Evolutionary conservation across 92 coral and sea anemone genomes (phyloP).

Genomic region (Porites evermanni): DNA sequence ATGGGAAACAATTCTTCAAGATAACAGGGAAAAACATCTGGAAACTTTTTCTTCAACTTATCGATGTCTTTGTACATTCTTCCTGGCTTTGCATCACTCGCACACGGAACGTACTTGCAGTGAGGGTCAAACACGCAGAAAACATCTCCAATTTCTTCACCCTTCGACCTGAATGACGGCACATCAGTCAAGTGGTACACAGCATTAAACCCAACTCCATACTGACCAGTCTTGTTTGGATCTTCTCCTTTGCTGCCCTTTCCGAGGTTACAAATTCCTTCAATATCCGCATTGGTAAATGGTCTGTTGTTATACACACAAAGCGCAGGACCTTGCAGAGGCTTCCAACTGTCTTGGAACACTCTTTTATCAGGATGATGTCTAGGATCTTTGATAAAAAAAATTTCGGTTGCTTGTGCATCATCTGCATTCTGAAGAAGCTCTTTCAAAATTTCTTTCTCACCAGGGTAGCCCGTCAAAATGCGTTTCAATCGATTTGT

Average conservation of each 20-base stretch:
- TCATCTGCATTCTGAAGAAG: conserved; percentile 96
- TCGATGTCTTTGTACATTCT: neutral
- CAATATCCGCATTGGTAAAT: conserved; percentile 72
- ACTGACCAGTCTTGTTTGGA: conserved; percentile 94
- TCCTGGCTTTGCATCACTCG: conserved; percentile 67
- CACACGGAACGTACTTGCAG: conserved; percentile 71
- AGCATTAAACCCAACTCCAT: conserved; percentile 92
- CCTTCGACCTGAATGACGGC: conserved; percentile 82
- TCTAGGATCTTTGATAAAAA: conserved; percentile 87
- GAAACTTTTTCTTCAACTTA: conserved; percentile 34
- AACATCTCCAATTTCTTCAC: conserved; percentile 74
- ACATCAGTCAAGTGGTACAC: conserved; percentile 92
- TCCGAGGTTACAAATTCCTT: conserved; percentile 81
- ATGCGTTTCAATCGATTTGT: conserved; percentile 86
- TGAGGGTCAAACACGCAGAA: conserved; percentile 89
- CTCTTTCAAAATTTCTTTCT: conserved; percentile 80
- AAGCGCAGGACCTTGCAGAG: conserved; percentile 88
- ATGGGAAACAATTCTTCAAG: conserved; percentile 59
- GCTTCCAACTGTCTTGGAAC: conserved; percentile 75
- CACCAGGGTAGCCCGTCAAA: conserved; percentile 76
- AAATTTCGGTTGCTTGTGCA: conserved; percentile 84
- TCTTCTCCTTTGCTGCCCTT: conserved; percentile 88
- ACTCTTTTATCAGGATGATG: conserved; percentile 72
- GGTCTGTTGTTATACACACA: conserved; percentile 84
- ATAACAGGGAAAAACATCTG: conserved; percentile 68